Percentiles rank a stretch among this genome's conserved stretches.
Conservation (phyloP, 2,113 vertebrate genomes). For the Elaphurus davidianus region DNA sequence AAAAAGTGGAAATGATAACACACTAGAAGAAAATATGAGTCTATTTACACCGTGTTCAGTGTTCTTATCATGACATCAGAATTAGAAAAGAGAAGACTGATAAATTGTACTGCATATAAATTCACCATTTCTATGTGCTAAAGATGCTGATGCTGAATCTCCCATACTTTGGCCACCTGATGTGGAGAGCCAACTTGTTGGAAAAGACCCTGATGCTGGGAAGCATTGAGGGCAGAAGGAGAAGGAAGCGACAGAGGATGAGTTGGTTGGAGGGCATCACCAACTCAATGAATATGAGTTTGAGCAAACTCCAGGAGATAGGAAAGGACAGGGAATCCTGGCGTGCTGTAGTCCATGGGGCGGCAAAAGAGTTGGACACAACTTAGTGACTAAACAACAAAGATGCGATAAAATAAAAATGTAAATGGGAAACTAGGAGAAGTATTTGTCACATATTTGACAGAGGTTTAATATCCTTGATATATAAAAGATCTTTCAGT, state of each 20-base stretch:
- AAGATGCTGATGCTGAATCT: not conserved
- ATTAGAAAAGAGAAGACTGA: not conserved
- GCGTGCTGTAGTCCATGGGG: not conserved
- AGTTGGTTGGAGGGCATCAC: not conserved
- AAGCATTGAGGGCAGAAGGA: not conserved
- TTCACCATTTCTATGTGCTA: not conserved
- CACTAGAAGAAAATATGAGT: slow-evolving; percentile 5
- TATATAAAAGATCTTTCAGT: not conserved
- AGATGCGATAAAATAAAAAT: not conserved
- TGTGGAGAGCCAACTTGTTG: not conserved
- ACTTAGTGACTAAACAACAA: not conserved
- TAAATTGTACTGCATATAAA: not conserved
- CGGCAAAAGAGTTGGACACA: not conserved
- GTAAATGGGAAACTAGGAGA: not conserved
- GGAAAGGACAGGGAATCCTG: not conserved
- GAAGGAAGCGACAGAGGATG: not conserved
- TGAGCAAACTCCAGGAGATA: not conserved
- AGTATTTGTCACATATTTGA: not conserved
- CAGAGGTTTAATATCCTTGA: not conserved
- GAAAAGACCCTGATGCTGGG: not conserved
- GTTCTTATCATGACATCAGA: not conserved
- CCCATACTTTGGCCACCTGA: not conserved
- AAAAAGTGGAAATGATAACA: not conserved
- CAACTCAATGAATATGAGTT: not conserved
- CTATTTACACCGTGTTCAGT: not conserved